Evolutionary conservation across 2,113 vertebrate genomes (phyloP).

Genomic region (Sturnus vulgaris): DNA sequence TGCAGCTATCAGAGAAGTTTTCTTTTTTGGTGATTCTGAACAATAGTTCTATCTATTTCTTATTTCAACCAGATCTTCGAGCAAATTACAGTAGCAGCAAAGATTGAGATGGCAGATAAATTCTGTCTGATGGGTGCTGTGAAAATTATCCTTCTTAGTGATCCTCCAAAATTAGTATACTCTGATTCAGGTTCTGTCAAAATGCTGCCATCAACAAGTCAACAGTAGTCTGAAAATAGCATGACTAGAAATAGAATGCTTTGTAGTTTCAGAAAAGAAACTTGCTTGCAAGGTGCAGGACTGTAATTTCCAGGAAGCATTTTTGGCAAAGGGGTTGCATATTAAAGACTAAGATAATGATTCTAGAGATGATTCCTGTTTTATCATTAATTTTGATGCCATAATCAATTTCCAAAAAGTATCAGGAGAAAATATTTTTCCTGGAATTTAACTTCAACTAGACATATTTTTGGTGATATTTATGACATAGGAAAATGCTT

Average conservation of each 20-base stretch:
- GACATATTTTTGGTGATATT: background rate
- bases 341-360: background rate
- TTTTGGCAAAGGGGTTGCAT: background rate
- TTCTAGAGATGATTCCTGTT: background rate
- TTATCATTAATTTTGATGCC: background rate
- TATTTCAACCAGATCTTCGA: background rate
- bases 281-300: background rate
- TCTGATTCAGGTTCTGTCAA: background rate
- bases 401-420: background rate
- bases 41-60: background rate
- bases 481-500: background rate
- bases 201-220: background rate
- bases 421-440: background rate
- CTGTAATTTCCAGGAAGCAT: background rate
- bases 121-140: background rate
- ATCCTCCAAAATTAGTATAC: background rate
- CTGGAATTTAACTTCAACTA: background rate
- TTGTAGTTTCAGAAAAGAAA: background rate
- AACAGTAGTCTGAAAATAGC: background rate
- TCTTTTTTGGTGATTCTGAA: background rate
- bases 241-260: background rate
- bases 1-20: background rate
- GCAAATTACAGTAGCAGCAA: background rate
- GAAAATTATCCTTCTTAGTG: slow-evolving; percentile 7
- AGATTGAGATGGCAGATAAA: background rate